phyloP scores from a whole-genome alignment of 23 tunicate species.

The Ciona savignyi region DNA sequence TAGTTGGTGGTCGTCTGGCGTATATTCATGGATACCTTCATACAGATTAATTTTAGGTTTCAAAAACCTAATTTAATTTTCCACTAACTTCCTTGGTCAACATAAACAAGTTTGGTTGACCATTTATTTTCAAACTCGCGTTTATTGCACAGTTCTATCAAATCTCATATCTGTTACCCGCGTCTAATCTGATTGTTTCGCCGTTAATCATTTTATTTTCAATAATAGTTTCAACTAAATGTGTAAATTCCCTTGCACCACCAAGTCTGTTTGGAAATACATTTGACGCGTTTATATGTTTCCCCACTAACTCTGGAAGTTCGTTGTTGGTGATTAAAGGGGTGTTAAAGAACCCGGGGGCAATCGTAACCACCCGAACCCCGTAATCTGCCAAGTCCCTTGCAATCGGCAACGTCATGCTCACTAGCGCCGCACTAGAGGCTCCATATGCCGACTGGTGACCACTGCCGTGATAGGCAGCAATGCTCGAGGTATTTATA shows the following conservation, averaged over 20 bases:
- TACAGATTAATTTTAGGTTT: too few species aligned
- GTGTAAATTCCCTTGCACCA: conserved; percentile 63
- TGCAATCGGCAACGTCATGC: conserved; percentile 88
- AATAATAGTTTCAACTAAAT: conserved; percentile 46
- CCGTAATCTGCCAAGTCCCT: conserved; percentile 71
- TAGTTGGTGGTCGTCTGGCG: too few species aligned
- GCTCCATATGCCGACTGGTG: conserved; percentile 57
- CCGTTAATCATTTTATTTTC: conserved; percentile 95
- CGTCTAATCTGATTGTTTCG: conserved; percentile 75
- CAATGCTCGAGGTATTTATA: conserved; percentile 75
- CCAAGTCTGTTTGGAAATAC: conserved; percentile 92
- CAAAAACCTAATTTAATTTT: too few species aligned
- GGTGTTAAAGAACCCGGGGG: conserved; percentile 84
- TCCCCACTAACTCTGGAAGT: conserved; percentile 20
- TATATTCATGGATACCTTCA: too few species aligned
- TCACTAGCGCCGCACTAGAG: conserved; percentile 55
- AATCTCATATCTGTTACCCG: conserved; percentile 18
- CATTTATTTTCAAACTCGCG: too few species aligned
- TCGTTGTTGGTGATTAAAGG: conserved; percentile 13
- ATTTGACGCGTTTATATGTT: conserved; percentile 25
- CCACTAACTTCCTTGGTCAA: not conserved
- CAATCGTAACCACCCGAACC: conserved; percentile 75
- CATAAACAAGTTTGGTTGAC: not conserved
- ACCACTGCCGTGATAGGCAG: conserved; percentile 50
- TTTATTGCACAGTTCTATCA: too few species aligned